A percentile compares a stretch with the other conserved stretches of the same genome.
Evolutionary conservation across 1,140 invertebrate species (phyloP).

Genomic region (Lasioglossum baleicum): DNA sequence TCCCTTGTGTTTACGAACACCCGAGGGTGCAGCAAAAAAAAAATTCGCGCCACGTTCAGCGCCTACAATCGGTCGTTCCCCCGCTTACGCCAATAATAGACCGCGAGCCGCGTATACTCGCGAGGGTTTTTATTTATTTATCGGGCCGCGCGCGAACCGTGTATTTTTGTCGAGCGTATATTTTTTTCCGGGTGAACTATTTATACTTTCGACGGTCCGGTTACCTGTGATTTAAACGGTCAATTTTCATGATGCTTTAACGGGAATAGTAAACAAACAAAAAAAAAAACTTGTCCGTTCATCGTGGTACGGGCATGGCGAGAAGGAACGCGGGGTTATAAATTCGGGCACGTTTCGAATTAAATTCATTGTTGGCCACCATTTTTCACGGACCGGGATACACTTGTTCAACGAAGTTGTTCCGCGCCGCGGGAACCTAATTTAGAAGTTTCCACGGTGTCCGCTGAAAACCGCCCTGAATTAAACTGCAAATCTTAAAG

Average conservation of each 20-base stretch:
- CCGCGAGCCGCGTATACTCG: not conserved
- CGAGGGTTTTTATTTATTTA: not conserved
- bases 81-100: too few species aligned
- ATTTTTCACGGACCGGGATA: not conserved
- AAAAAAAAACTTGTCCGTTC: too few species aligned
- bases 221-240: not conserved
- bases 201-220: not conserved
- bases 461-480: constrained; percentile 13
- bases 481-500: constrained; percentile 24
- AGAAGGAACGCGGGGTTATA: not conserved
- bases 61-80: too few species aligned
- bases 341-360: not conserved
- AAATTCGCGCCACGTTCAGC: too few species aligned
- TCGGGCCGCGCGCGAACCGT: not conserved
- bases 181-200: not conserved
- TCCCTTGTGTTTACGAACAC: not conserved
- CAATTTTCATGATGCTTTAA: not conserved
- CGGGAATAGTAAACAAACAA: not conserved
- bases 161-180: not conserved
- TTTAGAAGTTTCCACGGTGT: not conserved
- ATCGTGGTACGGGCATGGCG: too few species aligned
- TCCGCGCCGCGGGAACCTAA: not conserved
- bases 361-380: not conserved
- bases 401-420: not conserved
- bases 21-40: too few species aligned